Percentiles rank a stretch among this genome's conserved stretches.
Evolutionary conservation across 2,888 invertebrate genomes (phyloP).

Genomic region (Sphaeridia pumilis): DNA sequence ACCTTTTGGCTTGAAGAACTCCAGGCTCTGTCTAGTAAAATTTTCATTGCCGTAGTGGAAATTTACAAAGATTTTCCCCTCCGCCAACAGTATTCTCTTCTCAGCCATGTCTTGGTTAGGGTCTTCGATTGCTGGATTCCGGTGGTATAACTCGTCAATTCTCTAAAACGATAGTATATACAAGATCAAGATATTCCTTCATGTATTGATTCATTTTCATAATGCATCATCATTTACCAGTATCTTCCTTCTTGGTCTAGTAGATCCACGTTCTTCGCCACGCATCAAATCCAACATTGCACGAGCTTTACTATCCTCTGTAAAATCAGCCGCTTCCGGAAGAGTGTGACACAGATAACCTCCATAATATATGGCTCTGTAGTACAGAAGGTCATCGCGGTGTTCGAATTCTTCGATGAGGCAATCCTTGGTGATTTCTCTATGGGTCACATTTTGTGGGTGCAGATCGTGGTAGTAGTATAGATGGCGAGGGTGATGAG

Average conservation of each 20-base stretch:
- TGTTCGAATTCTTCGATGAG: constrained; percentile 33
- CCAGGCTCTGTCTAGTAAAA: constrained; percentile 25
- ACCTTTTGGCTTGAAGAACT: constrained; percentile 26
- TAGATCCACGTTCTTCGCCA: constrained; percentile 17
- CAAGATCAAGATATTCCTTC: neutral
- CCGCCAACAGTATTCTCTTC: constrained; percentile 27
- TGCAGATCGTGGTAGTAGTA: constrained; percentile 31
- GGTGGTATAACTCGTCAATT: constrained; percentile 30
- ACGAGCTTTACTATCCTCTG: constrained; percentile 18
- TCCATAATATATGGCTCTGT: constrained; percentile 26
- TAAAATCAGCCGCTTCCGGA: constrained; percentile 19
- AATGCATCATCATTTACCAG: constrained; percentile 10
- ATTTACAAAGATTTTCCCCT: constrained; percentile 23
- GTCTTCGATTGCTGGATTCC: constrained; percentile 16
- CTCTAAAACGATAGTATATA: constrained; percentile 9
- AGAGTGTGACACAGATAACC: constrained; percentile 27
- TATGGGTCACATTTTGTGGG: constrained; percentile 21
- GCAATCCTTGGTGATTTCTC: constrained; percentile 26
- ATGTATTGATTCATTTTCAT: neutral
- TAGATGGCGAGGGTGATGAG: constrained; percentile 26
- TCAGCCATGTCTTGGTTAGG: constrained; percentile 28
- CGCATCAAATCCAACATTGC: constrained; percentile 25
- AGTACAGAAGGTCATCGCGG: constrained; percentile 29
- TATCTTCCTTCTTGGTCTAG: constrained; percentile 23
- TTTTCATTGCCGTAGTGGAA: constrained; percentile 31